Base-by-base conservation (phyloP, 2,113 vertebrate species). In the Struthio camelus region DNA sequence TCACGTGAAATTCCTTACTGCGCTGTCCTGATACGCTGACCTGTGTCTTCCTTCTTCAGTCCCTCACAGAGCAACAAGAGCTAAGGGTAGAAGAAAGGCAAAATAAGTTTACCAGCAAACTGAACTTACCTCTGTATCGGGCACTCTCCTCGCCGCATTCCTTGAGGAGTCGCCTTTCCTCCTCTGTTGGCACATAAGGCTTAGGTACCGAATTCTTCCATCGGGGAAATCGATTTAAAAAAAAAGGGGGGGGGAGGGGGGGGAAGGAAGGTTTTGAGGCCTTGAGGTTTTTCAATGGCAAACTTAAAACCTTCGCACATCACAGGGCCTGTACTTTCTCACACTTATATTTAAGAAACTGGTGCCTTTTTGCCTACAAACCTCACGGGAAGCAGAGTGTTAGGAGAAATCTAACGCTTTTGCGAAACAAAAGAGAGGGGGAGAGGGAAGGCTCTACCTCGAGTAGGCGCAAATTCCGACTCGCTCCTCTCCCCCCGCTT, bases 141-240 rank as follows among this genome's bases (percentile, higher is more conserved):
- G 99, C 98, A 95, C 99, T 99, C 96, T 99, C 99, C 8, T 96
- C 69, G 76, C 97, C 98, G 95, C 99, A 99, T 92, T 99, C 99
- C 86, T 44, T 98, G 10, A 99, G 98, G 54, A 99, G 96, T 82
- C 94, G 97, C 95, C 70, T 98, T 97, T 99, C 99, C 27, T 99
- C 99, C 16, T 99, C 98, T 36, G 98, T 99, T 1, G 98, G 98
- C 92, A 98, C 72, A 61, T 99, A 99, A 53, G 97, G 93, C 40
- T 81, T 73, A 24, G 96, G 97, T 65, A 98, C 9, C 15, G 95
- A 96, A 42, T 89, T 92, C 99, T 99, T 97, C 84, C 46, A 71
- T 69, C 44, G 73, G 36, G 10, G 23, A 96, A 95, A 97, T 48
- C 66, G 50, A 87, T 48, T 53, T 17, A 65, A 85, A 16, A 65